phyloP scores from a whole-genome alignment of 2,113 vertebrate species.

The Tragelaphus scriptus region DNA sequence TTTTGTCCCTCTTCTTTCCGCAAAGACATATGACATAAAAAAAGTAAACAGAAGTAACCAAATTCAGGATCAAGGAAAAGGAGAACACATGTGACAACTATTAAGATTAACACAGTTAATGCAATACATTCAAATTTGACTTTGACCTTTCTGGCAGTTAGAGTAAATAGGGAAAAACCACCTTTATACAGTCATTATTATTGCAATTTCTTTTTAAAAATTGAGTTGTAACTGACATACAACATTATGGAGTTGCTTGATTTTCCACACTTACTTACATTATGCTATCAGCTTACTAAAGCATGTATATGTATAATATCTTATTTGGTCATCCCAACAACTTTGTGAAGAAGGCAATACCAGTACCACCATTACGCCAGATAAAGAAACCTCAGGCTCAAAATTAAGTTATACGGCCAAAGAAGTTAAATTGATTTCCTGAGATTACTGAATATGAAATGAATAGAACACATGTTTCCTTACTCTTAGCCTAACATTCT shows the following conservation, averaged over 20 bases:
- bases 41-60: not conserved
- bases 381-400: slow-evolving; percentile 5
- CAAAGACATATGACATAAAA: not conserved
- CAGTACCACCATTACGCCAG: not conserved
- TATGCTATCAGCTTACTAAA: not conserved
- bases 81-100: not conserved
- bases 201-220: not conserved
- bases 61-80: slow-evolving; percentile 3
- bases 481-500: not conserved
- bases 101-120: not conserved
- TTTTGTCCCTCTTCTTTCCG: not conserved
- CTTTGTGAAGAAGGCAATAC: not conserved
- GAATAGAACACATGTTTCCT: not conserved
- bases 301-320: not conserved
- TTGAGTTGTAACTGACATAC: not conserved
- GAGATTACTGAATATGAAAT: not conserved
- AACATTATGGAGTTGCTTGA: not conserved
- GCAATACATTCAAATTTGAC: not conserved
- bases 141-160: not conserved
- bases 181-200: not conserved
- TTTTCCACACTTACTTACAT: not conserved
- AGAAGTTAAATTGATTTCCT: slow-evolving; percentile 3
- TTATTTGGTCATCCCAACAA: not conserved
- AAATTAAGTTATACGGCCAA: not conserved
- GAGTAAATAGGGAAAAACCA: not conserved